Evolutionary conservation across 2,113 vertebrate genomes (phyloP), one percentile per base, ranked within the genome.

Genomic region (Raja brachyura): DNA sequence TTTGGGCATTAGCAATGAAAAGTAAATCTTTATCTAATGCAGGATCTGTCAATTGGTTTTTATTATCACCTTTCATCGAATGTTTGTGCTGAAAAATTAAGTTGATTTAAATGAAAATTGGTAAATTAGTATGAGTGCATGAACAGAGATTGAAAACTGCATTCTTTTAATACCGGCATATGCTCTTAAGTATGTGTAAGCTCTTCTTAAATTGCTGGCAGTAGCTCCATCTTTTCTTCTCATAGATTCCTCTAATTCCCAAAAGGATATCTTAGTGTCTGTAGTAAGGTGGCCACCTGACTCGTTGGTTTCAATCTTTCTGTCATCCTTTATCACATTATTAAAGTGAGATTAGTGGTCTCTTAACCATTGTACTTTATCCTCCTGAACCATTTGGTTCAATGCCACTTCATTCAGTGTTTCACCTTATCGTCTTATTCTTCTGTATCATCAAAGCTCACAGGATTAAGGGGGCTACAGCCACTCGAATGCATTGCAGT

Each of bases 121-220:
- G 11, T 63, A 22, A 86, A 61, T 86, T 54, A 86, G 59, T 59
- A 59, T 28, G 25, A n/a, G 59, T 88, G 61, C 28, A 88, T 31
- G 83, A 88, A 88, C 61, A 88, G 59, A 88, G 83, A 88, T 63
- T 88, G 83, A 88, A 88, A 63, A 63, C n/a, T 61, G 63, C 61
- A 88, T 88, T 88, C 28, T 31, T 66, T 63, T 88, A 88, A 88
- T 88, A 59, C 59, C 83, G 63, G n/a, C 39, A n/a, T 88, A 63
- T 88, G 63, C 83, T 88, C 28, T 59, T 33, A 88, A 63, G 16
- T 86, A 63, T 63, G 56, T 63, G 83, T 66, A 63, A 88, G 59
- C 28, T 88, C 59, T 63, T 61, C 56, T 31, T 88, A 61, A 61
- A 88, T 88, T 66, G 83, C 59, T 61, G 28, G 59, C 83, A 88